Evolutionary conservation across 2,113 vertebrate species (phyloP).

Genomic region (Campylomormyrus tamandua): DNA sequence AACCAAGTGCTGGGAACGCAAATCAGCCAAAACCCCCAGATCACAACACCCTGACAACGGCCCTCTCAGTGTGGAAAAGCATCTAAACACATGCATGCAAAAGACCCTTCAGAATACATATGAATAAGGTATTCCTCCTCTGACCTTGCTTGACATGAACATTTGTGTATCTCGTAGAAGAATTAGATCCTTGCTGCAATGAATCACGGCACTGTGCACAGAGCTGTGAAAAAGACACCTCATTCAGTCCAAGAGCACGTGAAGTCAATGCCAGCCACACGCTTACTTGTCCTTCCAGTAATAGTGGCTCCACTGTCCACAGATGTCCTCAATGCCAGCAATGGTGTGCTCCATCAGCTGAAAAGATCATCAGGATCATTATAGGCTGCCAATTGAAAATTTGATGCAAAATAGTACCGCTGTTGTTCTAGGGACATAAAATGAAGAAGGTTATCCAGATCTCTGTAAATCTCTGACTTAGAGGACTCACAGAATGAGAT

Average conservation of each 20-base stretch:
- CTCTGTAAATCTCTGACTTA: neutral
- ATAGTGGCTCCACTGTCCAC: constrained; percentile 95
- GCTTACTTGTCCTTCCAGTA: constrained; percentile 97
- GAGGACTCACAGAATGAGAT: neutral
- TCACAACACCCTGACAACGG: neutral
- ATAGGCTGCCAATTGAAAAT: neutral
- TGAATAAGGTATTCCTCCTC: neutral
- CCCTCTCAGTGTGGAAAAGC: neutral
- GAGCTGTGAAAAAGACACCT: neutral
- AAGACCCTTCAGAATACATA: neutral
- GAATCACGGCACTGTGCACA: neutral
- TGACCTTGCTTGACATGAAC: neutral
- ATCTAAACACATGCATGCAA: neutral
- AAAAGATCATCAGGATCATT: constrained; percentile 25
- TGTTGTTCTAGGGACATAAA: neutral
- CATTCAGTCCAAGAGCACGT: neutral
- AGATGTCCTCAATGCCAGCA: constrained; percentile 90
- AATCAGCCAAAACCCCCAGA: neutral
- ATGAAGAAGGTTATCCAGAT: neutral
- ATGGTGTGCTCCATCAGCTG: constrained; percentile 92
- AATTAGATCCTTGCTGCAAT: neutral
- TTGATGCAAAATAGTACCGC: neutral
- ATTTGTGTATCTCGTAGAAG: no score
- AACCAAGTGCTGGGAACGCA: neutral
- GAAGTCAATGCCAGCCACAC: neutral